phyloP scores from a whole-genome alignment of 1,140 invertebrate genomes.

The Drosophila sturtevanti region DNA sequence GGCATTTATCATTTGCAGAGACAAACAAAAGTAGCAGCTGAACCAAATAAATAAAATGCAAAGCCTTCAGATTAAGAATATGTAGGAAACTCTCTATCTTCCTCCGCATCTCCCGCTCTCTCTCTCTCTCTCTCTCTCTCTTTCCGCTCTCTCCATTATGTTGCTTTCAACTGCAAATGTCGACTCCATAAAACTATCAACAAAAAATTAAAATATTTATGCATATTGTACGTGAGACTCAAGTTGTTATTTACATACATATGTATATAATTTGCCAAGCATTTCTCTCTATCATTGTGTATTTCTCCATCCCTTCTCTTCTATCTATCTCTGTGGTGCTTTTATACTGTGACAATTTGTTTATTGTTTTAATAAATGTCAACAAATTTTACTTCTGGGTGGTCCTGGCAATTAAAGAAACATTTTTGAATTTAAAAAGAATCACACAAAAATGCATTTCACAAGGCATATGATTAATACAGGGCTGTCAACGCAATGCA shows the following conservation, averaged over 20 bases:
- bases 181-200: constrained; percentile 70
- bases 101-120: too few relatives aligned
- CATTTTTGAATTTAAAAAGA: constrained; percentile 18
- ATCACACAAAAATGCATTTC: constrained; percentile 17
- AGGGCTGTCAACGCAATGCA: constrained; percentile 42
- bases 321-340: background rate
- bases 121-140: constrained; percentile 2
- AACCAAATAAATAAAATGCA: constrained; percentile 36
- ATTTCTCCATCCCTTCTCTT: background rate
- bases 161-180: background rate
- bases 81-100: background rate
- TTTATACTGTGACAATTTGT: constrained; percentile 49
- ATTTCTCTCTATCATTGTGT: background rate
- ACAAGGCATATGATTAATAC: constrained; percentile 69
- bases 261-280: background rate
- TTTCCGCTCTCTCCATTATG: background rate
- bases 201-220: constrained; percentile 79
- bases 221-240: constrained; percentile 59
- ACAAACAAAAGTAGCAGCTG: constrained; percentile 21
- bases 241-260: constrained; percentile 49
- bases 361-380: constrained; percentile 80
- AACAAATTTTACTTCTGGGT: constrained; percentile 43
- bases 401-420: constrained; percentile 64
- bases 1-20: constrained; percentile 50
- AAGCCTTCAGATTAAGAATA: background rate